These are phyloP conservation scores for Rhagium mordax DNA, from an alignment of 2,888 invertebrate species.

Conservation along the genomic window DNA sequence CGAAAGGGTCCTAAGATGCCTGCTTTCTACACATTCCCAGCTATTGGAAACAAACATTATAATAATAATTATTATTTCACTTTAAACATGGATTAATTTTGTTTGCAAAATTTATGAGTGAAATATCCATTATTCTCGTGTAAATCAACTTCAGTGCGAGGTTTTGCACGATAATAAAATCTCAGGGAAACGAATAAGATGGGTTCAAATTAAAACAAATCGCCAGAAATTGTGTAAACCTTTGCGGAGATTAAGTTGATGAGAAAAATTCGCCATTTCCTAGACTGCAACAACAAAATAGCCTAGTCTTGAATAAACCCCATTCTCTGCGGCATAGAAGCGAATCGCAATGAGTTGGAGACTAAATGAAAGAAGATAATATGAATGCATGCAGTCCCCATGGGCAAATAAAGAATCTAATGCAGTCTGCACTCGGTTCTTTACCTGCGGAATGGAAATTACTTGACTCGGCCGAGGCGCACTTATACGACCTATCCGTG, in stretches of 20 bases:
- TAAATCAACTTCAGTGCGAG: too few relatives aligned
- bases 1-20: too few relatives aligned
- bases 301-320: constrained; percentile 43
- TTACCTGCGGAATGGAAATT: constrained; percentile 55
- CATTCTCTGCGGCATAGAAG: constrained; percentile 27
- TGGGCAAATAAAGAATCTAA: constrained; percentile 64
- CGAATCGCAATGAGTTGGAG: constrained; percentile 47
- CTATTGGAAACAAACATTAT: too few relatives aligned
- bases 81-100: too few relatives aligned
- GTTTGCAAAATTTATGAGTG: too few relatives aligned
- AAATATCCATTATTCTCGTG: too few relatives aligned
- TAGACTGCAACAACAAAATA: constrained; percentile 39
- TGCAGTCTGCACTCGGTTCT: constrained; percentile 57
- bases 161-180: not conserved
- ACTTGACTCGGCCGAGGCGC: constrained; percentile 41
- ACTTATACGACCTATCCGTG: constrained; percentile 31
- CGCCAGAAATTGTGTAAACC: constrained; percentile 47
- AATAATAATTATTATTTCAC: too few relatives aligned
- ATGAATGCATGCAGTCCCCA: constrained; percentile 63
- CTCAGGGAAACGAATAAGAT: not conserved
- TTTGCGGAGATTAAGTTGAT: constrained; percentile 53
- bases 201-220: constrained; percentile 38
- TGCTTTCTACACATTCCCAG: too few relatives aligned
- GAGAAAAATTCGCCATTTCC: constrained; percentile 53
- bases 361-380: constrained; percentile 63